Conservation (phyloP, 2,888 invertebrate species). For the Sarcophaga rosellei region DNA sequence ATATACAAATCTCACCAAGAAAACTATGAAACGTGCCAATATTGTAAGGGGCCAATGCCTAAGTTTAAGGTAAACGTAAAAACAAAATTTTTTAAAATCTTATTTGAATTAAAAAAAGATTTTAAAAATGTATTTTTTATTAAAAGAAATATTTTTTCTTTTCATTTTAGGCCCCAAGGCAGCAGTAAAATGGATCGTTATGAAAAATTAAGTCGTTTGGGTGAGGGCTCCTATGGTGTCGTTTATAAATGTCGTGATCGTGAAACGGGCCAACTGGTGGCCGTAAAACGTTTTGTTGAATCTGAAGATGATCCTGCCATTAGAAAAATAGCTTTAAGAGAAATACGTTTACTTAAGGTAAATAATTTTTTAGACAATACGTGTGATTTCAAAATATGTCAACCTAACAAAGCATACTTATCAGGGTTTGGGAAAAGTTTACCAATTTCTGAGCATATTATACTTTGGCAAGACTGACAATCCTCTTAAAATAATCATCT, state of each 20-base stretch:
- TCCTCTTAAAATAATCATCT: too few species aligned
- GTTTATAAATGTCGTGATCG: slow-evolving; percentile 98
- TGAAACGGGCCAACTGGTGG: slow-evolving; percentile 96
- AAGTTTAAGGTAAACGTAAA: slow-evolving; percentile 75
- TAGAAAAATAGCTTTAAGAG: slow-evolving; percentile 96
- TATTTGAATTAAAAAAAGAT: neutral
- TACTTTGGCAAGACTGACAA: too few species aligned
- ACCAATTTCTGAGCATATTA: too few species aligned
- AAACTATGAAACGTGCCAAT: slow-evolving; percentile 73
- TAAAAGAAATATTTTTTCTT: slow-evolving; percentile 16
- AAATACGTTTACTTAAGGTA: slow-evolving; percentile 97
- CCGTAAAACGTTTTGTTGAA: slow-evolving; percentile 98
- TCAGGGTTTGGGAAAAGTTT: too few species aligned
- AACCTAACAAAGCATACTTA: too few species aligned
- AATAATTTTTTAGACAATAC: neutral
- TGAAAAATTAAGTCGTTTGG: slow-evolving; percentile 96
- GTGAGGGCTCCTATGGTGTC: slow-evolving; percentile 88
- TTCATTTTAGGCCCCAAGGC: slow-evolving; percentile 87
- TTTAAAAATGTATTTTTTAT: neutral
- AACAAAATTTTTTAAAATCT: neutral
- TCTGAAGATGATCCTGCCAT: slow-evolving; percentile 98
- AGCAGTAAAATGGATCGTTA: slow-evolving; percentile 96
- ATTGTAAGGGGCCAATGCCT: slow-evolving; percentile 78
- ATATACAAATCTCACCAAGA: neutral
- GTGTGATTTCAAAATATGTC: too few species aligned